A percentile compares a stretch with the other conserved stretches of the same genome.
Conservation (phyloP, 2,888 invertebrate species). For the Tromatobia lineatoria region DNA sequence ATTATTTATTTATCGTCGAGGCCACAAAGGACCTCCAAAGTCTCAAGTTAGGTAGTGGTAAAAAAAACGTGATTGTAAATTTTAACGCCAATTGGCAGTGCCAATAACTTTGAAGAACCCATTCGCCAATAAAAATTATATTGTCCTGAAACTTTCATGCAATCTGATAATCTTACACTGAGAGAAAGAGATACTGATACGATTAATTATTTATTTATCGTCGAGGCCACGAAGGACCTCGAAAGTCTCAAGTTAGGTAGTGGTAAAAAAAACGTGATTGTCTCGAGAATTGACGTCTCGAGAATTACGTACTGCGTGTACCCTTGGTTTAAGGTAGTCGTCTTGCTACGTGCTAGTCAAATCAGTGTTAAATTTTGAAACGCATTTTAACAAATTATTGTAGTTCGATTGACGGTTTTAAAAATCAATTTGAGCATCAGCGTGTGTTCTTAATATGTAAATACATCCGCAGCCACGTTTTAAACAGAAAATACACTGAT, state of each 20-base stretch:
- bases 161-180: constrained; percentile 16
- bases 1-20: constrained; percentile 47
- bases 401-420: too few relatives aligned
- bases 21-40: constrained; percentile 22
- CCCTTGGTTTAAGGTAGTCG: too few relatives aligned
- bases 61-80: too few relatives aligned
- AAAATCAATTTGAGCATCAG: too few relatives aligned
- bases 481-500: too few relatives aligned
- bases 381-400: too few relatives aligned
- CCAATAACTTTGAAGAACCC: background rate
- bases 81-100: background rate
- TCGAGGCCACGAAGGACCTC: constrained; percentile 34
- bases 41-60: constrained; percentile 60
- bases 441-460: too few relatives aligned
- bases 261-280: constrained; percentile 34
- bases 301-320: too few relatives aligned
- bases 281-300: too few relatives aligned
- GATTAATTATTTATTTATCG: constrained; percentile 44
- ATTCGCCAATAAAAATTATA: background rate
- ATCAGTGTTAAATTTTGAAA: too few relatives aligned
- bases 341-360: too few relatives aligned
- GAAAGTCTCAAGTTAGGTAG: constrained; percentile 54
- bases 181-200: constrained; percentile 48
- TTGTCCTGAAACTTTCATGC: background rate
- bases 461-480: too few relatives aligned